Evolutionary conservation across 2,888 invertebrate genomes (phyloP).

Genomic region (Sicus ferrugineus): DNA sequence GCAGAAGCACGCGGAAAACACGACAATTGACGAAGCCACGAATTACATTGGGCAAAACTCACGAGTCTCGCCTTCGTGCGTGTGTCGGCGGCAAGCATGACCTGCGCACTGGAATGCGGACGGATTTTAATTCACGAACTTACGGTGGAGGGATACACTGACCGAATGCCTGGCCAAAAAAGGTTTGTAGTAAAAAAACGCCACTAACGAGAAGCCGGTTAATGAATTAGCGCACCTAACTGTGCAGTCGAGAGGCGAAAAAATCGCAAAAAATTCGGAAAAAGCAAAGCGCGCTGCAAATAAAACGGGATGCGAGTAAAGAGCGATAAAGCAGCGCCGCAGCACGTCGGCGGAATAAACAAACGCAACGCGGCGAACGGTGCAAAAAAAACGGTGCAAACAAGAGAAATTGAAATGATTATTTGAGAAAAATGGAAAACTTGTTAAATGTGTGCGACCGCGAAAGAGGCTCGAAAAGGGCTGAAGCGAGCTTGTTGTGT

Average conservation of each 20-base stretch:
- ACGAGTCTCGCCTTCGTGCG: constrained; percentile 4
- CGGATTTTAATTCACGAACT: constrained; percentile 51
- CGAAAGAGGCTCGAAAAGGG: no score
- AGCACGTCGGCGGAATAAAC: no score
- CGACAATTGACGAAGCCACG: neutral
- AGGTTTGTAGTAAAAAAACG: constrained; percentile 54
- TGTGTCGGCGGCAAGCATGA: constrained; percentile 16
- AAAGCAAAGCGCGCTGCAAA: neutral
- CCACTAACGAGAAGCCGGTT: constrained; percentile 57
- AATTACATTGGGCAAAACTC: neutral
- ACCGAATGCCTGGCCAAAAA: constrained; percentile 50
- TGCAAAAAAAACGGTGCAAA: no score
- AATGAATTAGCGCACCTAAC: constrained; percentile 58
- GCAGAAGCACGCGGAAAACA: neutral
- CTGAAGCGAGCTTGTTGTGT: no score
- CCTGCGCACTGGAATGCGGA: constrained; percentile 35
- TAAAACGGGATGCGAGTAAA: no score
- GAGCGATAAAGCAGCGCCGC: no score
- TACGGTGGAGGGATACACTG: constrained; percentile 45
- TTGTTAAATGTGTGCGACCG: no score
- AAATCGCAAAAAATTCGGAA: neutral
- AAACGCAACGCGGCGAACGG: no score
- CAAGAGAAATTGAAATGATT: no score
- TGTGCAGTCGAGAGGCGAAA: constrained; percentile 29
- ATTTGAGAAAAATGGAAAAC: no score